Base-by-base conservation (phyloP, 2,888 invertebrate species). In the Frankliniella intonsa region DNA sequence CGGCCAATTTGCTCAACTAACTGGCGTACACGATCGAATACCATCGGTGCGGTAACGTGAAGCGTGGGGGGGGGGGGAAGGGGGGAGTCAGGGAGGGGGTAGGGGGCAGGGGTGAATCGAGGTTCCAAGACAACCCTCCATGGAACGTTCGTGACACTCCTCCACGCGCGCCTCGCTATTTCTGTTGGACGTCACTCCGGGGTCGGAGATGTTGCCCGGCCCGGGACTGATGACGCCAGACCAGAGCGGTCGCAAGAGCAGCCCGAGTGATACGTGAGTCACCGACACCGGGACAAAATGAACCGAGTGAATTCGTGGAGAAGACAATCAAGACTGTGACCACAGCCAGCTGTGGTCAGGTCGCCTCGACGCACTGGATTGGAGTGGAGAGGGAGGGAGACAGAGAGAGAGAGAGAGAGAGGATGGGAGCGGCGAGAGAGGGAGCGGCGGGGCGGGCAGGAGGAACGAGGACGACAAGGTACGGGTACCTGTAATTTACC, bases 401-500 rank as follows among this genome's bases (percentile, higher is more conserved):
- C 50, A 80, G 38, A 55, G 22, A 76, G 81, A 80, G 55, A n/a
- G n/a, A 81, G 19, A 76, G 25, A 69, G 22, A 51, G 76, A 81
- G 69, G 38, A 19, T 22, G 76, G 69, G 69, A 81, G 62, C 55
- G 50, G 82, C 38, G 80, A 69, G 51, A 82, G 76, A 65, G 69
- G 80, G 82, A 82, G 27, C 50, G 51, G 55, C n/a, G 19, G 38
- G 80, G 19, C 55, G 55, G 55, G 55, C 12, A 80, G 81, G 19
- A 62, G 27, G 80, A 82, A 55, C 50, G 80, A 79, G 82, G 65
- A 50, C 62, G 81, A 38, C 76, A 55, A 49, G 81, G 81, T 76
- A 76, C 69, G 25, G 69, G 69, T 25, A 76, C 69, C 69, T 25
- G 69, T 76, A 76, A 76, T 76, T 76, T 76, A 76, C 69, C 69